Evolutionary conservation across 2,797 vertebrate genomes (phyloP).

Genomic region (Orestias chungarensis): DNA sequence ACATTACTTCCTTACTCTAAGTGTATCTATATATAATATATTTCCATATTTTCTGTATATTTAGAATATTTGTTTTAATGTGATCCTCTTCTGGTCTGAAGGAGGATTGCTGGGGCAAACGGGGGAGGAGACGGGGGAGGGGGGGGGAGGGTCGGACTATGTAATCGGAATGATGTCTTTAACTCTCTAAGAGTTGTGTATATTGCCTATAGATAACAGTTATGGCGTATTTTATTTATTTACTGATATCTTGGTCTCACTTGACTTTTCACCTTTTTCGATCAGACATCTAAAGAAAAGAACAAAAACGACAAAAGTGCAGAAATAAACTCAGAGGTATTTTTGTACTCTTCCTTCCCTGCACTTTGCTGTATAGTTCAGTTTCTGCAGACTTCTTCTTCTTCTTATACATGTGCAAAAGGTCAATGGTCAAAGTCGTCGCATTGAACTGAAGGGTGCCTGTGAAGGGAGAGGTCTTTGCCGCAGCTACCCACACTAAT

Average conservation of each 20-base stretch:
- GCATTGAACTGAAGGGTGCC: constrained; percentile 60
- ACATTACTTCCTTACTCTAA: constrained; percentile 80
- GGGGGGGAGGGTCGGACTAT: constrained; percentile 47
- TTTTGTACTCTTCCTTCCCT: constrained; percentile 77
- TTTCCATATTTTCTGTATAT: constrained; percentile 87
- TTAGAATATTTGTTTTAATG: constrained; percentile 88
- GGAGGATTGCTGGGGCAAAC: constrained; percentile 59
- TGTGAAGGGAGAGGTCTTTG: constrained; percentile 43
- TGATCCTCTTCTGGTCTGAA: constrained; percentile 76
- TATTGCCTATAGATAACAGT: constrained; percentile 68
- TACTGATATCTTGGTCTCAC: constrained; percentile 70
- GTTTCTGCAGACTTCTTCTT: constrained; percentile 68
- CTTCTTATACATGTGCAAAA: constrained; percentile 67
- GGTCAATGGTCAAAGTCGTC: constrained; percentile 52
- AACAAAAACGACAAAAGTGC: constrained; percentile 32
- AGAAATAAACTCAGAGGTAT: constrained; percentile 74
- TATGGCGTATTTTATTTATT: constrained; percentile 76
- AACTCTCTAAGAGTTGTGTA: constrained; percentile 74
- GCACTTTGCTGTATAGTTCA: constrained; percentile 77
- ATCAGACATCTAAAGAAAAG: constrained; percentile 43
- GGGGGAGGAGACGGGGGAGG: constrained; percentile 19
- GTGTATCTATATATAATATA: constrained; percentile 83
- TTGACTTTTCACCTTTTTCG: constrained; percentile 70
- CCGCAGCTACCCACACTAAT: constrained; percentile 38
- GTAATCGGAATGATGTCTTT: constrained; percentile 74